phyloP scores from a whole-genome alignment of 2,113 vertebrate species.

The Tachysurus fulvidraco region DNA sequence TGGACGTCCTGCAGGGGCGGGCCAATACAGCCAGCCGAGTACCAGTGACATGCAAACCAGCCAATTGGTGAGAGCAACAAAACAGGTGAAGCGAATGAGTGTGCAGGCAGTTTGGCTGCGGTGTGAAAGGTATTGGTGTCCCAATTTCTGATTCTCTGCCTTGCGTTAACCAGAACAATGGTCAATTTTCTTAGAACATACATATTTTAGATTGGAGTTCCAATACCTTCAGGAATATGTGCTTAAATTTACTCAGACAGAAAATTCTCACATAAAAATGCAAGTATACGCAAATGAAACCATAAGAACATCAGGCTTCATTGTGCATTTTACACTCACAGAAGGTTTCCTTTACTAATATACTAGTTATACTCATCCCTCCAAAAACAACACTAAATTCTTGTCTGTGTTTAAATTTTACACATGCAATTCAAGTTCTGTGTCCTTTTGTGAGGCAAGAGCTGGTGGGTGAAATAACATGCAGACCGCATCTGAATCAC shows the following conservation, averaged over 20 bases:
- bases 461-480: conserved; percentile 36
- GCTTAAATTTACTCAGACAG: not conserved
- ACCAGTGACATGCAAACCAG: conserved; percentile 73
- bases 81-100: conserved; percentile 72
- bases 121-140: conserved; percentile 28
- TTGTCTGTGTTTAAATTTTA: not conserved
- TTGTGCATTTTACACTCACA: not conserved
- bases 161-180: not conserved
- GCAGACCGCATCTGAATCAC: conserved; percentile 21
- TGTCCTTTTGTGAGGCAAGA: conserved; percentile 27
- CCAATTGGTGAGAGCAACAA: conserved; percentile 71
- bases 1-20: conserved; percentile 77
- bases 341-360: no score
- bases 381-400: not conserved
- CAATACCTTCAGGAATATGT: conserved; percentile 31
- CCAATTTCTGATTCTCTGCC: not conserved
- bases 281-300: not conserved
- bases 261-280: not conserved
- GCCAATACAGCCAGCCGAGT: conserved; percentile 61
- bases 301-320: not conserved
- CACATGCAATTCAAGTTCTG: conserved; percentile 23
- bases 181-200: not conserved
- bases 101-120: conserved; percentile 56
- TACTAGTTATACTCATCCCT: not conserved
- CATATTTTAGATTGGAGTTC: not conserved